Conservation (phyloP, 2,797 vertebrate species). For the Rachycentron canadum region DNA sequence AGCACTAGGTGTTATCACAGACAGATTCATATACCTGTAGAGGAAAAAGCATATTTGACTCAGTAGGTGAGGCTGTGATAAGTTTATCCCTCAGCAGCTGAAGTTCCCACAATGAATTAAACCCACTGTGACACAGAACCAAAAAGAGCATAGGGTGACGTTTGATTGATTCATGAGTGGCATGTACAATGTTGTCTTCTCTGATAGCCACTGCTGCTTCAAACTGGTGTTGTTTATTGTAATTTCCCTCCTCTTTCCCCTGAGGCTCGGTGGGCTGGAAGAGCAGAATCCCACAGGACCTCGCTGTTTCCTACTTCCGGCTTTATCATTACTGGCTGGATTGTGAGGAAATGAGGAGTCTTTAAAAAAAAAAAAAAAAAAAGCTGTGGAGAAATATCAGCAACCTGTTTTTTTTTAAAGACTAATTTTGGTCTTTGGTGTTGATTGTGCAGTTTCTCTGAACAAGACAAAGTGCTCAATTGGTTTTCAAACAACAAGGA, state of each 20-base stretch:
- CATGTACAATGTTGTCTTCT: constrained; percentile 64
- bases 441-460: constrained; percentile 18
- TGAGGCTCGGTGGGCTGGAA: constrained; percentile 17
- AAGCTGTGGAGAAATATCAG: constrained; percentile 15
- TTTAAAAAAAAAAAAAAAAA: constrained; percentile 44
- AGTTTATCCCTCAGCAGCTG: constrained; percentile 15
- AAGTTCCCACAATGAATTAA: constrained; percentile 39
- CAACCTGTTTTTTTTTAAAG: constrained; percentile 25
- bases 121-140: constrained; percentile 48
- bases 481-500: constrained; percentile 26
- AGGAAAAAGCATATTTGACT: constrained; percentile 20
- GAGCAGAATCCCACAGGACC: constrained; percentile 57
- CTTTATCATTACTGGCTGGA: constrained; percentile 58
- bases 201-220: constrained; percentile 55
- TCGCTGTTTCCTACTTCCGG: constrained; percentile 42
- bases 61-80: constrained; percentile 11
- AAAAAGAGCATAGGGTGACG: constrained; percentile 62
- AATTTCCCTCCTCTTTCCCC: constrained; percentile 54
- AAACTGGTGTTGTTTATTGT: constrained; percentile 53
- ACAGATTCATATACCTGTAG: constrained; percentile 22
- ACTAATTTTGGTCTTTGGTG: not conserved
- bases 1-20: constrained; percentile 8
- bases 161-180: constrained; percentile 73
- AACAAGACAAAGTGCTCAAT: constrained; percentile 27
- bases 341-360: constrained; percentile 61